Conservation (phyloP, 92 coral and sea anemone genomes). For the Heteractis magnifica region DNA sequence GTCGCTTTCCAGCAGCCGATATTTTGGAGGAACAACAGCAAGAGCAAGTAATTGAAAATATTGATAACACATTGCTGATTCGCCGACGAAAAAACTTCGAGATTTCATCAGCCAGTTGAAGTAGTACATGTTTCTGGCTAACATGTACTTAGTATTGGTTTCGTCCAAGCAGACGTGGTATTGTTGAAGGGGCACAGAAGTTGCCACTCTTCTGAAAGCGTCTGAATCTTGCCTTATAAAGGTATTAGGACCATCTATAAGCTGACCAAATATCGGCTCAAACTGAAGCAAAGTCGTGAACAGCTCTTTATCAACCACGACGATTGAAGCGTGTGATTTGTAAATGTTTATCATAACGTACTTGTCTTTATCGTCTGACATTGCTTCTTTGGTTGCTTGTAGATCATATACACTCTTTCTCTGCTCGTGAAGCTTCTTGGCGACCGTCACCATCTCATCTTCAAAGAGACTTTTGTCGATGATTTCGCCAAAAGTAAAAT, state of each 20-base stretch:
- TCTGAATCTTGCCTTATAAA: conserved; percentile 1
- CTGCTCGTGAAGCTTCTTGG: conserved; percentile 12
- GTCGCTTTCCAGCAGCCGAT: conserved; percentile 29
- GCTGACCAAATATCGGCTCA: conserved; percentile 25
- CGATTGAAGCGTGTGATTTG: conserved; percentile 30
- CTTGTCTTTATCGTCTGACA: conserved; percentile 25
- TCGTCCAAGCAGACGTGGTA: background rate
- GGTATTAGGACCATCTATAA: conserved; percentile 27
- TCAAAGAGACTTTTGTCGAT: conserved; percentile 37
- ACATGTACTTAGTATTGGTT: background rate
- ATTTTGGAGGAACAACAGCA: conserved; percentile 26
- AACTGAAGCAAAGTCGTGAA: conserved; percentile 22
- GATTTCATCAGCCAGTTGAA: conserved; percentile 30
- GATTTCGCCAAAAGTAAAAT: conserved; percentile 22
- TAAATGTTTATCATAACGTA: conserved; percentile 24
- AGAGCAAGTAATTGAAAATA: conserved; percentile 28
- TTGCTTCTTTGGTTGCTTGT: conserved; percentile 23
- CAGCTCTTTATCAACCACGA: conserved; percentile 33
- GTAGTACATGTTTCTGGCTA: conserved; percentile 25
- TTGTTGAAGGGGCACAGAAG: background rate
- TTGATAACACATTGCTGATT: conserved; percentile 22
- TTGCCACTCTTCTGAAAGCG: conserved; percentile 23
- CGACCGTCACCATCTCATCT: conserved; percentile 18
- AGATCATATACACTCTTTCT: conserved; percentile 33
- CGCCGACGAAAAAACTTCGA: conserved; percentile 32